Conservation (phyloP, 2,888 invertebrate species). For the Ischnura elegans region DNA sequence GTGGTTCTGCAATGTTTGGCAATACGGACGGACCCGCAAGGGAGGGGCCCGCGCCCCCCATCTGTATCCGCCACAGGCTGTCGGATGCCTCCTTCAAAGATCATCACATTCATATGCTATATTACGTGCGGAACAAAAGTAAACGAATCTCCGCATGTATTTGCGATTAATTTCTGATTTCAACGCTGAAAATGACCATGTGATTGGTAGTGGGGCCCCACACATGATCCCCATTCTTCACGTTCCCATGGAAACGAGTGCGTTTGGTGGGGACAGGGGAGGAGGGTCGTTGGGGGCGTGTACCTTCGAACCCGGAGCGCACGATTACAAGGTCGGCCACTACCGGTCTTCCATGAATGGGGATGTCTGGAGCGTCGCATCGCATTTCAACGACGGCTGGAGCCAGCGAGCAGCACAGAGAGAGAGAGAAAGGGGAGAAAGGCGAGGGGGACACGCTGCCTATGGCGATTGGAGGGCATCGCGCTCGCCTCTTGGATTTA, state of each 20-base stretch:
- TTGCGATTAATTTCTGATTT: too few relatives aligned
- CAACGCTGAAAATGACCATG: too few relatives aligned
- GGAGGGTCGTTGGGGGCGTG: neutral
- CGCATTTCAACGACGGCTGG: neutral
- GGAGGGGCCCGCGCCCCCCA: too few relatives aligned
- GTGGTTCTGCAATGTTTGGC: too few relatives aligned
- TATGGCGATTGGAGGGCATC: neutral
- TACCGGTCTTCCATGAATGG: conserved; percentile 51
- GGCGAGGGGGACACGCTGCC: neutral
- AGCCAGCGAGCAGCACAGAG: neutral
- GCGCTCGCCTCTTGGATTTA: neutral
- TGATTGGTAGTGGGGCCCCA: neutral
- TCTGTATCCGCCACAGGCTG: too few relatives aligned
- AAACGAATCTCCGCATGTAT: too few relatives aligned
- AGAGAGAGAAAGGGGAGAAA: neutral
- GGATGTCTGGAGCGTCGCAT: neutral
- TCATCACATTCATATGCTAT: too few relatives aligned
- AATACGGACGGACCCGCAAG: too few relatives aligned
- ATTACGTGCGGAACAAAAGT: too few relatives aligned
- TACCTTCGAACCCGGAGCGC: neutral
- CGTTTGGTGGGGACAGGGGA: too few relatives aligned
- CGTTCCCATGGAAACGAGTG: neutral
- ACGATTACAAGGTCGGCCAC: conserved; percentile 51
- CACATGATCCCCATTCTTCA: neutral
- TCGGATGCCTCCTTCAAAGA: too few relatives aligned